A percentile compares a stretch with the other conserved stretches of the same genome.
Evolutionary conservation across 2,797 vertebrate species (phyloP).

Genomic region (Meda fulgida): DNA sequence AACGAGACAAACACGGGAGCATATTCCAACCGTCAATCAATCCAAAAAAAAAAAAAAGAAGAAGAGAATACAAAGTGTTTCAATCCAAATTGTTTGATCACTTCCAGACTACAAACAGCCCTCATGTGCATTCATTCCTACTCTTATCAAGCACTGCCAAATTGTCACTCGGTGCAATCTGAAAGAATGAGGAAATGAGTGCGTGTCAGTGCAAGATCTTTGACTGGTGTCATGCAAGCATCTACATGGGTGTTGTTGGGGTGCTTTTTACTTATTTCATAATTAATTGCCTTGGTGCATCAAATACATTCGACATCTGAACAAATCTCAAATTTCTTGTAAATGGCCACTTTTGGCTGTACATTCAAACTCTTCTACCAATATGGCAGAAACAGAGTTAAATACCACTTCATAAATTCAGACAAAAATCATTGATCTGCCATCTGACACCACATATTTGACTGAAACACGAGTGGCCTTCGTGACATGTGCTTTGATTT

Average conservation of each 20-base stretch:
- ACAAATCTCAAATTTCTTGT: slow-evolving; percentile 62
- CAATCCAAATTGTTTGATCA: slow-evolving; percentile 24
- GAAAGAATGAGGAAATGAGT: slow-evolving; percentile 30
- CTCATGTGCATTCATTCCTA: background rate
- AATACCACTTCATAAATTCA: slow-evolving; percentile 62
- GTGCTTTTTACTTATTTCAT: slow-evolving; percentile 43
- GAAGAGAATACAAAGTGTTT: slow-evolving; percentile 6
- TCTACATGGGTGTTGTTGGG: slow-evolving; percentile 21
- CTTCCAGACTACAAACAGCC: slow-evolving; percentile 11
- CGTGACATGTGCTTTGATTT: slow-evolving; percentile 25
- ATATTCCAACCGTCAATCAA: slow-evolving; percentile 20
- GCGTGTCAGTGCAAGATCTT: slow-evolving; percentile 21
- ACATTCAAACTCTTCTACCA: slow-evolving; percentile 81
- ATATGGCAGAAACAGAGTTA: slow-evolving; percentile 80
- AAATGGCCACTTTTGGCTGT: slow-evolving; percentile 75
- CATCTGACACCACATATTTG: background rate
- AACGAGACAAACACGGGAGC: background rate
- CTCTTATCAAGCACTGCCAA: slow-evolving; percentile 11
- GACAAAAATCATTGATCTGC: background rate
- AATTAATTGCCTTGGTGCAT: slow-evolving; percentile 49
- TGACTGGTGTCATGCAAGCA: slow-evolving; percentile 45
- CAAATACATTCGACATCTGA: slow-evolving; percentile 69
- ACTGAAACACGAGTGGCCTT: slow-evolving; percentile 23
- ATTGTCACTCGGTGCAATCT: slow-evolving; percentile 33
- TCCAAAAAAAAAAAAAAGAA: background rate